phyloP scores from a whole-genome alignment of 1,140 invertebrate species.

The Colletes gigas region DNA sequence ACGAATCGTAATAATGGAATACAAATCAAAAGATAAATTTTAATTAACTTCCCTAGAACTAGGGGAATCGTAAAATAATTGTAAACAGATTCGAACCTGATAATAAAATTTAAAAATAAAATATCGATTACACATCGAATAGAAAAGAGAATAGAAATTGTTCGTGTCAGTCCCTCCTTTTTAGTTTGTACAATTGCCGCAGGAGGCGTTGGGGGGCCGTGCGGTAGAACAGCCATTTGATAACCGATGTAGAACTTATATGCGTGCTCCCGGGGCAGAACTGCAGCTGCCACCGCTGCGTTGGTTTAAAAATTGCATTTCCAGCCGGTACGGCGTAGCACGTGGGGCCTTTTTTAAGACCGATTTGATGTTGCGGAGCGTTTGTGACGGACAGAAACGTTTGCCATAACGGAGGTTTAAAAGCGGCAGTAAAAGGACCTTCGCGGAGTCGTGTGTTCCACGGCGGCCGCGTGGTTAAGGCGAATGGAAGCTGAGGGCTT shows the following conservation, averaged over 20 bases:
- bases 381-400: constrained; percentile 24
- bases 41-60: no score
- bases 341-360: constrained; percentile 36
- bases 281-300: background rate
- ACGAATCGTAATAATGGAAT: no score
- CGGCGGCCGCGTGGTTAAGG: background rate
- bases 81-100: no score
- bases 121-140: no score
- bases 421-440: constrained; percentile 37
- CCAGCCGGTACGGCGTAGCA: constrained; percentile 12
- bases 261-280: constrained; percentile 1
- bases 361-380: constrained; percentile 19
- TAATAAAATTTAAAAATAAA: no score
- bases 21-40: no score
- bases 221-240: constrained; percentile 5
- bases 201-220: background rate
- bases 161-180: no score
- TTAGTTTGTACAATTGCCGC: no score
- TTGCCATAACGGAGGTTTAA: constrained; percentile 37
- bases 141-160: no score
- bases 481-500: background rate
- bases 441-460: background rate
- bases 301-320: constrained; percentile 39
- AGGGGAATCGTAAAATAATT: no score
- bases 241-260: background rate